Evolutionary conservation across 2,113 vertebrate genomes (phyloP), one percentile per base, ranked within the genome.

Genomic region (Mormoops blainvillei): DNA sequence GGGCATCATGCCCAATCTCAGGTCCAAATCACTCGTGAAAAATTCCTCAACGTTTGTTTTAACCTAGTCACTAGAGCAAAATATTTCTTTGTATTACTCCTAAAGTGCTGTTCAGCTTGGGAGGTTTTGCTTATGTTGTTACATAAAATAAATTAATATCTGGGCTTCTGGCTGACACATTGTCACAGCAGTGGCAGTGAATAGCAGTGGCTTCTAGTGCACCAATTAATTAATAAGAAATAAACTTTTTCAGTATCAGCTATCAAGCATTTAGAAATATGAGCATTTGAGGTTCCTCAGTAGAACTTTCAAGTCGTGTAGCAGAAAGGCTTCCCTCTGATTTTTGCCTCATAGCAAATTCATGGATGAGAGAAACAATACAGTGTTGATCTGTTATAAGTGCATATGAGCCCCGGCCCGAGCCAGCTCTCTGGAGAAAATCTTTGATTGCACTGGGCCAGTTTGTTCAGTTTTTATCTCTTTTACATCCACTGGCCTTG

Each of bases 401-500:
- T 98, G 96, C 96, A 48, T 97, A 83, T 97, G 96, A 97, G 98
- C 97, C 96, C 82, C 63, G 82, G 94, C 12, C 52, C 98, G 91
- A 2, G 91, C 63, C 83, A 96, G 98, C 98, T 98, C 98, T 98
- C 98, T 94, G 96, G 98, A 99, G 98, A 98, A 98, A 98, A 97
- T 98, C 95, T 98, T 97, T 98, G 98, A 98, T 98, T 98, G 98
- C 97, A 94, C 97, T 45, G 61, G 97, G 91, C 97, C 98, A 98
- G 98, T 98, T 98, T 98, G 97, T 97, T 98, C 98, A 97, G 98
- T 98, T 99, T 98, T 99, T 98, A 98, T 98, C 98, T 98, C 98
- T 98, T 99, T 98, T 99, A 98, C 98, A 98, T 99, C 98, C 97
- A 87, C 97, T 97, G 98, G 98, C 98, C 98, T 98, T 98, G 98